phyloP scores from a whole-genome alignment of 2,113 vertebrate species.

The Passer montanus region DNA sequence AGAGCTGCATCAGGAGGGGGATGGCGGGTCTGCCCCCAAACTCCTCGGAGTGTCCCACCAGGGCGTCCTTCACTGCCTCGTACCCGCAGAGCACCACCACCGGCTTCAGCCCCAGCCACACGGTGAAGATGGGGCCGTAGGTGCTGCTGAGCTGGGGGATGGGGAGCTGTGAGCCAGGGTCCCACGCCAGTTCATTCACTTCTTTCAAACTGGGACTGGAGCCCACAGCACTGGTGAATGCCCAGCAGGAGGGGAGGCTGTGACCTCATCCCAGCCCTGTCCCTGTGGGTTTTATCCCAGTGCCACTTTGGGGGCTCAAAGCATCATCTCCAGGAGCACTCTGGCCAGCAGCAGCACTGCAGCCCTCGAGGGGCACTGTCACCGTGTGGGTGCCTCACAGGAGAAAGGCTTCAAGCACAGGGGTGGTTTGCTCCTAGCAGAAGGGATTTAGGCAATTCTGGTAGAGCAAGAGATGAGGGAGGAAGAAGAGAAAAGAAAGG shows the following conservation, averaged over 20 bases:
- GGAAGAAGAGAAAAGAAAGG: neutral
- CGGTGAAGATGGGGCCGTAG: slow-evolving; percentile 46
- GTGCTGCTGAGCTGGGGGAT: slow-evolving; percentile 21
- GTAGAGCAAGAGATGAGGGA: neutral
- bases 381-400: neutral
- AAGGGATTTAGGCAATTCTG: neutral
- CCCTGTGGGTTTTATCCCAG: neutral
- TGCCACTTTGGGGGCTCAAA: neutral
- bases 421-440: no score
- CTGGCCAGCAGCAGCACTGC: neutral
- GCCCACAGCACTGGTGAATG: accelerated
- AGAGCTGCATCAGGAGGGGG: neutral
- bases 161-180: neutral
- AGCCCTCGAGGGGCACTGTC: neutral
- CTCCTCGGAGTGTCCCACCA: slow-evolving; percentile 46
- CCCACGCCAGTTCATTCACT: accelerated
- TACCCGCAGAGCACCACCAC: slow-evolving; percentile 57
- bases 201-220: accelerated
- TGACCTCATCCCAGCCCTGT: accelerated
- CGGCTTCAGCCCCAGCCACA: slow-evolving; percentile 44
- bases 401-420: neutral
- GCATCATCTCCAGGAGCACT: neutral
- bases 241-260: neutral
- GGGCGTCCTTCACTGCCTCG: slow-evolving; percentile 26
- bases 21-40: slow-evolving; percentile 44